Base-by-base conservation (phyloP, 2,888 invertebrate genomes). In the Liodrosophila aerea region DNA sequence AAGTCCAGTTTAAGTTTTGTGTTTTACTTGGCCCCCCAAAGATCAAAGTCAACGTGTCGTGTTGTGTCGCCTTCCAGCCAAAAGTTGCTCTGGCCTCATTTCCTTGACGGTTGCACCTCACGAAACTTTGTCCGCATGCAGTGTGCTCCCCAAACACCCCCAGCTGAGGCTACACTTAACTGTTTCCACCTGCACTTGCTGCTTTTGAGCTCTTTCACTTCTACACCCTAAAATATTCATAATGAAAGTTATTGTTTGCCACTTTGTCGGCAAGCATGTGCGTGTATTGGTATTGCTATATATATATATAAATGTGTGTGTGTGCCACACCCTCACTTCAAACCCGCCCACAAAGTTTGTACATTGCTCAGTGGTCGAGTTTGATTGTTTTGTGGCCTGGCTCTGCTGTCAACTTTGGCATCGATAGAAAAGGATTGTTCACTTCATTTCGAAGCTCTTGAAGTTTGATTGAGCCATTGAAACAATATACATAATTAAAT, bases 201-300 rank as follows among this genome's bases (percentile, higher is more conserved):
- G 33, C 11, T 12, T 4, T 45, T 36, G 33, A 30, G 9, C 66
- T 60, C 74, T 52, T 56, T 51, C 60, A 49, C 65, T 56, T 68
- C 64, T 68, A 60, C 61, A 50, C 64, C 46, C 57, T 74, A 44
- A 72, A 83, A 72, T 83, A 80, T 84, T 80, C 78, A 83, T 80
- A 80, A 76, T 74, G 81, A 69, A 84, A 80, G 77, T 80, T 80
- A 76, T 80, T 82, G 77, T 78, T 82, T 73, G 76, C 76, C 69
- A 63, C 53, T 69, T 56, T 59, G 37, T 33, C 16, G 45, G 9
- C 41, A 43, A 12, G 33, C 31, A 52, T 50, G 13, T 34, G 18
- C 22, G 22, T 22, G 22, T 22, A n/a, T n/a, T n/a, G n/a, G n/a
- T n/a, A n/a, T n/a, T n/a, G n/a, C 13, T 30, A n/a, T 7, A 12